Evolutionary conservation across 1,140 invertebrate genomes (phyloP).

Genomic region (Plodia interpunctella): DNA sequence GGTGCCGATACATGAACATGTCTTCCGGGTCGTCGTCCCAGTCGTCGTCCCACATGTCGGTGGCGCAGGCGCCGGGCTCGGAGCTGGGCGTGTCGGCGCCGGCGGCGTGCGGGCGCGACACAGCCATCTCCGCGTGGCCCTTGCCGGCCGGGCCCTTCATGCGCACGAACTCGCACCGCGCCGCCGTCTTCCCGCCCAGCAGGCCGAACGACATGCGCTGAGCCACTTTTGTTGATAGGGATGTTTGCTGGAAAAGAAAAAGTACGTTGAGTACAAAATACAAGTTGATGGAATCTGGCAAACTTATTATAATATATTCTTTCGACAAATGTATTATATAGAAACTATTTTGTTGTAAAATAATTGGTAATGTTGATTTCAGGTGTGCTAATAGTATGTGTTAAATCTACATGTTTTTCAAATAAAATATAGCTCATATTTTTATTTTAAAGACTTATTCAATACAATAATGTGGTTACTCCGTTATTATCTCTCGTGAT

Average conservation of each 20-base stretch:
- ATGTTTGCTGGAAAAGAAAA: slow-evolving; percentile 85
- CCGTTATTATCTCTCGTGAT: too few species aligned
- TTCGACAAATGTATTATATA: too few species aligned
- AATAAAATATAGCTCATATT: too few species aligned
- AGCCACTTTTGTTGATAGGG: slow-evolving; percentile 94
- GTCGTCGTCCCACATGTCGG: slow-evolving; percentile 91
- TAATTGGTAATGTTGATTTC: too few species aligned
- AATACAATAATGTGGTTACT: too few species aligned
- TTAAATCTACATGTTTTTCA: too few species aligned
- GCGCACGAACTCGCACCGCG: slow-evolving; percentile 96
- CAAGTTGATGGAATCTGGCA: too few species aligned
- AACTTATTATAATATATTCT: too few species aligned
- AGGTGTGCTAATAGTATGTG: too few species aligned
- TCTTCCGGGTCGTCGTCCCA: slow-evolving; percentile 92
- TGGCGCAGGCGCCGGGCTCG: slow-evolving; percentile 91
- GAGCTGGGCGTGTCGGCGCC: slow-evolving; percentile 96
- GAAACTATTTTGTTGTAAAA: too few species aligned
- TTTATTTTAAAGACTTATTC: too few species aligned
- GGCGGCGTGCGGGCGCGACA: slow-evolving; percentile 92
- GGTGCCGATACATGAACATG: slow-evolving; percentile 86
- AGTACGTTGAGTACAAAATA: too few species aligned
- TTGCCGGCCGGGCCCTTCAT: slow-evolving; percentile 98
- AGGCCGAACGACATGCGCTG: slow-evolving; percentile 97
- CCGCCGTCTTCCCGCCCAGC: slow-evolving; percentile 83
- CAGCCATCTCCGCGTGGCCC: slow-evolving; percentile 98